Percentiles rank a stretch among this genome's conserved stretches.
Conservation (phyloP, 2,797 vertebrate genomes). For the Coluber constrictor region DNA sequence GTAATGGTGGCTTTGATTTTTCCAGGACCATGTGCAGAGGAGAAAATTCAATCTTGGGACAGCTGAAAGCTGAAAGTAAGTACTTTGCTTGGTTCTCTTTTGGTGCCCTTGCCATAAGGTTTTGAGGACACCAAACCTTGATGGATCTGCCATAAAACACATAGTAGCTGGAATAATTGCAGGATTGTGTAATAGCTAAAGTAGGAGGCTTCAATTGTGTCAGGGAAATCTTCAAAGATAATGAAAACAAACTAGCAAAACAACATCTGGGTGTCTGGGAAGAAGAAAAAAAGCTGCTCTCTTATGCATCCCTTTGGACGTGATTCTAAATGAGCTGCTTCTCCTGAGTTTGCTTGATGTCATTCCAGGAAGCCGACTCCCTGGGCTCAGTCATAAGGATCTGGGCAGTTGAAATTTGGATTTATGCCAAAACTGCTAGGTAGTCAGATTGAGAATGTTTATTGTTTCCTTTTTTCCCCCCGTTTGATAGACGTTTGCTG, state of each 20-base stretch:
- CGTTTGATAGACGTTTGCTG: background rate
- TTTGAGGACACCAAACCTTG: constrained; percentile 17
- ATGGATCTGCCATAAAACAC: rapidly evolving
- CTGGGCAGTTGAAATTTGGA: background rate
- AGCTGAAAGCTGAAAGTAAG: constrained; percentile 87
- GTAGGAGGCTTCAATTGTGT: background rate
- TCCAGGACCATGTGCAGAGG: constrained; percentile 93
- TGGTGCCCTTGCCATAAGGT: background rate
- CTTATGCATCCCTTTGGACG: background rate
- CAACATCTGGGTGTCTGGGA: constrained; percentile 7
- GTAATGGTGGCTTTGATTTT: constrained; percentile 45
- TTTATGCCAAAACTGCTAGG: background rate
- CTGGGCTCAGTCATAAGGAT: rapidly evolving
- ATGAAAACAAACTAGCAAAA: background rate
- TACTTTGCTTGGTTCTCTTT: constrained; percentile 47
- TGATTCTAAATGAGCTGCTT: background rate
- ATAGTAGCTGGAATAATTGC: background rate
- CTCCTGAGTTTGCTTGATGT: rapidly evolving
- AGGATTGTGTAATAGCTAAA: background rate
- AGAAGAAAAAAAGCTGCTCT: background rate
- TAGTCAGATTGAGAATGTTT: background rate
- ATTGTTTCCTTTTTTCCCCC: background rate
- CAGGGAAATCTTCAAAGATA: background rate
- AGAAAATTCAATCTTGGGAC: constrained; percentile 92
- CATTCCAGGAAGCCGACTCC: background rate